Base-by-base conservation (phyloP, 2,888 invertebrate genomes). In the Andrena flavipes region DNA sequence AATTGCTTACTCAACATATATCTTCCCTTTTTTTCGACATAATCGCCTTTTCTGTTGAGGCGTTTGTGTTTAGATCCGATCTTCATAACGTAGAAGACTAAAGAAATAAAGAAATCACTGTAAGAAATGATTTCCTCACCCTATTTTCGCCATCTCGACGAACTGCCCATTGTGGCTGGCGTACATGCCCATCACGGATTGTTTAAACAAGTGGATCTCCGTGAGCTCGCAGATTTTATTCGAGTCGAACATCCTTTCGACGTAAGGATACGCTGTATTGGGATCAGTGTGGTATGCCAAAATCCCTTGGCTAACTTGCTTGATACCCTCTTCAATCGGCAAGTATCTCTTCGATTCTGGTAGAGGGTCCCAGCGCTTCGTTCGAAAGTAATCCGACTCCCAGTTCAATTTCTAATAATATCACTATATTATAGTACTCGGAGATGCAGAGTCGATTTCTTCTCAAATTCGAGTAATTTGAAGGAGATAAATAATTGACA, bases 251-350 rank as follows among this genome's bases (percentile, higher is more conserved):
- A 87, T 86, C 56, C 81, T 85, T 79, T 91, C 91, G 0, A 93
- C 86, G 26, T 89, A 88, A 0, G 93, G 93, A 75, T 92, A 93
- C 8, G 90, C 91, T 1, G 89, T 91, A 70, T 92, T 91, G 0
- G 92, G 90, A 65, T 91, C 90, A 2, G 90, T 92, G 73, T 92
- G 93, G 80, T 92, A 93, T n/a, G 93, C 93, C 70, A 91, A 87
- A 20, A 87, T 89, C 8, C 91, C 93, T 35, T 88, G 49, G 0
- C 87, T 78, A 8, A 92, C 91, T 60, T 88, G 90, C 60, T 71
- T 87, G 30, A 92, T 89, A 4, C 92, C 93, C 64, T 91, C 88
- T 4, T 89, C 89, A 7, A 90, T 60, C 0, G 87, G 70, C 20
- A 91, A 51, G 35, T 89, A 92, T 60, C 89, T 90, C 20, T 91